phyloP scores from a whole-genome alignment of 2,888 invertebrate genomes.

The Lysandra coridon region DNA sequence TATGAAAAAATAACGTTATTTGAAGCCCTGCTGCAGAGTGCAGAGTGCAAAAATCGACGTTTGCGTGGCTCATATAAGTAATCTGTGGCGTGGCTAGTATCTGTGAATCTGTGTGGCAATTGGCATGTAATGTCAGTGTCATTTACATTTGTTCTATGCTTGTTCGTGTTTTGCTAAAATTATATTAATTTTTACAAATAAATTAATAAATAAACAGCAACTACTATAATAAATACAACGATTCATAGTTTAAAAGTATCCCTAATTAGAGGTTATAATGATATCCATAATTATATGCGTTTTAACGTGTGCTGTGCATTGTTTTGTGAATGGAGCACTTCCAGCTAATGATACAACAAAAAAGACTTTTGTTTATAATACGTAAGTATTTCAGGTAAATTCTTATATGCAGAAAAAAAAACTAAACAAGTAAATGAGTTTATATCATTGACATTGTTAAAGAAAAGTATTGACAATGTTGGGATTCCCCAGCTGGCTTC shows the following conservation, averaged over 20 bases:
- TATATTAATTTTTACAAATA: too few relatives aligned
- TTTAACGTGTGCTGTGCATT: conserved; percentile 30
- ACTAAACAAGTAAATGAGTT: background rate
- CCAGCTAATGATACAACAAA: conserved; percentile 42
- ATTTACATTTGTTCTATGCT: too few relatives aligned
- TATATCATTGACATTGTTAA: background rate
- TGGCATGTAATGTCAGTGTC: too few relatives aligned
- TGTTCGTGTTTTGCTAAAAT: background rate
- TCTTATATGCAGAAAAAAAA: background rate
- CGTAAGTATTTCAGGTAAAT: conserved; percentile 50
- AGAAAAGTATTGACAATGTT: background rate
- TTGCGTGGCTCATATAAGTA: too few relatives aligned
- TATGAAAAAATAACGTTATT: too few relatives aligned
- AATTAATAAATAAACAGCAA: background rate
- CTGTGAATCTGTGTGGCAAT: too few relatives aligned
- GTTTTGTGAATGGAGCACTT: conserved; percentile 17
- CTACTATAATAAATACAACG: background rate
- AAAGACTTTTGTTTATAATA: conserved; percentile 58
- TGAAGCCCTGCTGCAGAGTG: too few relatives aligned
- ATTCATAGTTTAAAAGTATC: background rate
- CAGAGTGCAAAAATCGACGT: too few relatives aligned
- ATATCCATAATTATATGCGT: conserved; percentile 17
- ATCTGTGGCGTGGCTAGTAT: too few relatives aligned
- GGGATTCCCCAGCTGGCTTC: background rate
- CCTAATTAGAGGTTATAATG: background rate